Conservation (phyloP, 2,888 invertebrate species). For the Vesta saturnalis region DNA sequence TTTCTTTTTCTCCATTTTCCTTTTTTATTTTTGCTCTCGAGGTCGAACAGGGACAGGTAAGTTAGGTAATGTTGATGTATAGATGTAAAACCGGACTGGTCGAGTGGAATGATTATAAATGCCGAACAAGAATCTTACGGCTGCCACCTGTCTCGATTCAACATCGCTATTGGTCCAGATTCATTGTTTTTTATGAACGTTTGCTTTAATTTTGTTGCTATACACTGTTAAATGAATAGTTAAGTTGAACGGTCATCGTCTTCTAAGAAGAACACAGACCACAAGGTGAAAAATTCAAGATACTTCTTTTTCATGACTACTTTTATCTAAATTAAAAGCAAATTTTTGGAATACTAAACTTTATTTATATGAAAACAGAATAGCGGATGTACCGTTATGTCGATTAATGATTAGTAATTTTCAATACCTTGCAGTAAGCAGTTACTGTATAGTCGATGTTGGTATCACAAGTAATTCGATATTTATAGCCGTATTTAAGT, state of each 20-base stretch:
- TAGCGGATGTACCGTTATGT: no score
- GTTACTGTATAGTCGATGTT: background rate
- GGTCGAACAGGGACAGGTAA: constrained; percentile 25
- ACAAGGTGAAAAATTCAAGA: constrained; percentile 11
- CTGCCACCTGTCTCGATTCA: constrained; percentile 60
- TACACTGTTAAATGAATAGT: constrained; percentile 43
- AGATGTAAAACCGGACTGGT: constrained; percentile 41
- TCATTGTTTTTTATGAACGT: constrained; percentile 54
- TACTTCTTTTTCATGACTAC: no score
- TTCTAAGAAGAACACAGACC: background rate
- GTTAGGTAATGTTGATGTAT: constrained; percentile 28
- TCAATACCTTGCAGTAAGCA: no score
- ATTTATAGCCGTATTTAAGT: no score
- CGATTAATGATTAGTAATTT: no score
- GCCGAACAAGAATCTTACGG: constrained; percentile 58
- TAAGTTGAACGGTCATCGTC: constrained; percentile 33
- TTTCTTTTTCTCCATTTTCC: constrained; percentile 7
- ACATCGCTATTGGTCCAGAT: constrained; percentile 59
- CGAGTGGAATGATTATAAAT: constrained; percentile 55
- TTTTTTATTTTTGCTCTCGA: constrained; percentile 2
- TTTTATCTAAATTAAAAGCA: no score
- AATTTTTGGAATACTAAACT: no score
- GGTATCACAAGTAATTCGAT: background rate
- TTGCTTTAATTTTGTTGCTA: constrained; percentile 44
- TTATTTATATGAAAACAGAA: no score